These are phyloP conservation scores for Alauda arvensis DNA, from an alignment of 2,797 vertebrate species.

Conservation along the genomic window DNA sequence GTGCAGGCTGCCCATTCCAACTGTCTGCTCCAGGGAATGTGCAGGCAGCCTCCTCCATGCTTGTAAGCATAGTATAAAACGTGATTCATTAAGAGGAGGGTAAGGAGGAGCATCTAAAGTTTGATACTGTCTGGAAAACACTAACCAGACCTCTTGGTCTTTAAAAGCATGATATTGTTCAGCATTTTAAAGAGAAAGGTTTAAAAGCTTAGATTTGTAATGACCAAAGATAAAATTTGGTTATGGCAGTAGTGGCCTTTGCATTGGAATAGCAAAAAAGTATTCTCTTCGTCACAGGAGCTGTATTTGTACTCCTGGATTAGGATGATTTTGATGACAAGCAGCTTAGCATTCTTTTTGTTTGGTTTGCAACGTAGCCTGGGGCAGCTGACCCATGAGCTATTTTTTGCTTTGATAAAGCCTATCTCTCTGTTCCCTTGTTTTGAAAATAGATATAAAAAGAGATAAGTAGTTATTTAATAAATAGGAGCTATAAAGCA, in stretches of 20 bases:
- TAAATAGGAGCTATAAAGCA: neutral
- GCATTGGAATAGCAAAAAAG: neutral
- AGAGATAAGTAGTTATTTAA: slow-evolving; percentile 18
- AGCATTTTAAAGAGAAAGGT: neutral
- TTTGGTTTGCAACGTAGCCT: neutral
- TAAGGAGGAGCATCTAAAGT: neutral
- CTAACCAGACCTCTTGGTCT: neutral
- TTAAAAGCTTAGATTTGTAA: neutral
- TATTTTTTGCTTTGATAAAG: slow-evolving; percentile 22
- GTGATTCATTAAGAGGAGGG: neutral
- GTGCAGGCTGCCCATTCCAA: neutral
- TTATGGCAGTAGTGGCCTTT: neutral
- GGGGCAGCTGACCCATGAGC: neutral
- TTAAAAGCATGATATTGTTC: neutral
- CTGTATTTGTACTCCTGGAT: neutral
- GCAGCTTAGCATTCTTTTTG: neutral
- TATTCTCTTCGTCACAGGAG: neutral
- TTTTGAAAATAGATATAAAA: slow-evolving; percentile 24
- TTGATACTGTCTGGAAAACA: neutral
- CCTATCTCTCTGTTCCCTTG: neutral
- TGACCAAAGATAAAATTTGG: neutral
- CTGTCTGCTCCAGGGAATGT: neutral
- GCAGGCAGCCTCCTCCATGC: neutral
- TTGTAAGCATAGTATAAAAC: neutral
- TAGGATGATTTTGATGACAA: neutral